These are phyloP conservation scores for Siniperca knerii DNA, from an alignment of 2,113 vertebrate genomes.

Conservation along the genomic window DNA sequence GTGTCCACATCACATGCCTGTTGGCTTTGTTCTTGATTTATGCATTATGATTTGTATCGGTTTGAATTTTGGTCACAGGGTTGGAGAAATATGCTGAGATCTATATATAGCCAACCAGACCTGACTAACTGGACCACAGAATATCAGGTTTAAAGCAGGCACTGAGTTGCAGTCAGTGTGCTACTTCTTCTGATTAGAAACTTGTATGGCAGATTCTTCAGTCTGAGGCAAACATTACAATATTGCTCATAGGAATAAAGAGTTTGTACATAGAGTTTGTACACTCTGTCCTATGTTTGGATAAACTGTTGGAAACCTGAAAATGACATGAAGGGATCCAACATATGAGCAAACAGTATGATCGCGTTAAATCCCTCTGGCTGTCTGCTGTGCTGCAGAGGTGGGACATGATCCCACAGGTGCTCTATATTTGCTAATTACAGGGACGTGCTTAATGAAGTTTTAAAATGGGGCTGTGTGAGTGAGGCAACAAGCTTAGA, in stretches of 20 bases:
- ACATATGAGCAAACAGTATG: background rate
- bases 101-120: background rate
- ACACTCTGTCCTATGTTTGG: background rate
- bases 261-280: background rate
- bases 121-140: background rate
- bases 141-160: background rate
- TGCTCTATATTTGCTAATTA: background rate
- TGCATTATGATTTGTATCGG: background rate
- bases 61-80: background rate
- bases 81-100: background rate
- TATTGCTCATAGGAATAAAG: no score
- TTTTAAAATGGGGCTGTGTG: background rate
- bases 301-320: background rate
- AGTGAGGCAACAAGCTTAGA: conserved; percentile 9
- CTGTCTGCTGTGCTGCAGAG: background rate
- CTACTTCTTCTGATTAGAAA: background rate
- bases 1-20: background rate
- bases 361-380: background rate
- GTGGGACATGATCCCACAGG: background rate
- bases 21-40: conserved; percentile 5
- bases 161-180: no score
- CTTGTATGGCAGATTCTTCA: background rate
- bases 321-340: background rate
- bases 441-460: background rate
- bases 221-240: background rate